Conservation (phyloP, 2,888 invertebrate species). For the Tuberolachnus salignus region DNA sequence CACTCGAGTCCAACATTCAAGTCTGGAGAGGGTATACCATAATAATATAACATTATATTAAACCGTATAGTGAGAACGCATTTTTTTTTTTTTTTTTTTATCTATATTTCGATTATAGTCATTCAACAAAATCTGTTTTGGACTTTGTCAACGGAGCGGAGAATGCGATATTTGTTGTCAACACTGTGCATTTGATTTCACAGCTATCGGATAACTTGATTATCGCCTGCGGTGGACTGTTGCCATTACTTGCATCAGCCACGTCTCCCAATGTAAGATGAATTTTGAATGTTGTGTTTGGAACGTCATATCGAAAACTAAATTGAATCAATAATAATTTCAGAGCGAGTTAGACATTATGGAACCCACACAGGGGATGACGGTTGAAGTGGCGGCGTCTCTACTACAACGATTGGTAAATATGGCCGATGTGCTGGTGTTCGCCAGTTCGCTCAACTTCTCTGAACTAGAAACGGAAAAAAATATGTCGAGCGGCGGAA, state of each 20-base stretch:
- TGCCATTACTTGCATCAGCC: constrained; percentile 95
- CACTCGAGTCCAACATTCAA: constrained; percentile 96
- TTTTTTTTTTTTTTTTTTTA: background rate
- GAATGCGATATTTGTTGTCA: constrained; percentile 98
- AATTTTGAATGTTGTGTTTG: background rate
- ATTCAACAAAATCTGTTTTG: constrained; percentile 94
- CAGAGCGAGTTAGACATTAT: constrained; percentile 98
- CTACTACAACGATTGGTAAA: constrained; percentile 97
- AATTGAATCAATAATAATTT: constrained; percentile 59
- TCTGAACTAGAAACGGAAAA: constrained; percentile 98
- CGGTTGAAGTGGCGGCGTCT: constrained; percentile 95
- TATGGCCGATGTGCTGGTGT: constrained; percentile 98
- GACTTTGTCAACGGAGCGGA: constrained; percentile 98
- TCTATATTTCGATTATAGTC: constrained; percentile 71
- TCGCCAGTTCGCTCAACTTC: constrained; percentile 96
- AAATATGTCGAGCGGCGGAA: constrained; percentile 99
- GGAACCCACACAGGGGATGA: constrained; percentile 98
- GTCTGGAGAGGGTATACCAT: constrained; percentile 69
- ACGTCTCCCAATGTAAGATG: constrained; percentile 94
- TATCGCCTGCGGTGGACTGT: constrained; percentile 95
- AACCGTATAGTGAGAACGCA: background rate
- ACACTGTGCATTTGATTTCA: constrained; percentile 98
- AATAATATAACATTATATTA: background rate
- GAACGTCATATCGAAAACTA: too few relatives aligned
- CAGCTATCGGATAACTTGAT: constrained; percentile 98